Base-by-base conservation (phyloP, 2,797 vertebrate genomes). In the Adrianichthys oophorus region DNA sequence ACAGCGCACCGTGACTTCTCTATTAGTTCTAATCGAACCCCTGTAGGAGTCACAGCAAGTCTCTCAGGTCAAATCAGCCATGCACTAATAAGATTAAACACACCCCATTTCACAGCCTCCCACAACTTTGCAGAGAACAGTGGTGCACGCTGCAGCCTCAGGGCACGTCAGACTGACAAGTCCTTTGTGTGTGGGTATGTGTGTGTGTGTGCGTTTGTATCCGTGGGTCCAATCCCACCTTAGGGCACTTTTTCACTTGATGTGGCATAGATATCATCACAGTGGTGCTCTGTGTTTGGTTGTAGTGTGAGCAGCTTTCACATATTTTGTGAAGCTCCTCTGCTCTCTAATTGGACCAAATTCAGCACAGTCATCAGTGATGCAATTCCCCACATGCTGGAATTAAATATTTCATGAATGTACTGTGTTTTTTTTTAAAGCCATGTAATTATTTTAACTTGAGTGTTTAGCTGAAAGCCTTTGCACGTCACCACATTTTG, bases 51-150 rank as follows among this genome's bases (percentile, higher is more conserved):
- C 52, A 41, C 80, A 56, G 65, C 55, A 2, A 74, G 67, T 65
- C 78, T 53, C 68, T 67, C 68, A 52, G 71, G 82, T 86, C 84
- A 89, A 88, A 90, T 90, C 85, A 85, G 62, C 62, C 73, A 48
- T 76, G 80, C 56, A 44, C 68, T 84, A 87, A 91, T 87, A 73
- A 69, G 55, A 88, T 90, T 90, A 85, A 82, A 76, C 32, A 14
- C 82, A 79, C 62, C 63, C 78, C 84, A 88, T 91, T 92, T 90
- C 88, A 82, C 82, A 59, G 65, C 78, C 66, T 80, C 71, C 78
- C 76, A 60, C 80, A 72, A 72, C 76, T 70, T 70, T 68, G 72
- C 77, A 47, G 73, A 42, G 72, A 76, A 65, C 63, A 56, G 56
- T 41, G 76, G 55, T 55, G 67, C 44, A 59, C 58, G 46, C 74